Conservation (phyloP, 2,888 invertebrate species). For the Beris chalybata region DNA sequence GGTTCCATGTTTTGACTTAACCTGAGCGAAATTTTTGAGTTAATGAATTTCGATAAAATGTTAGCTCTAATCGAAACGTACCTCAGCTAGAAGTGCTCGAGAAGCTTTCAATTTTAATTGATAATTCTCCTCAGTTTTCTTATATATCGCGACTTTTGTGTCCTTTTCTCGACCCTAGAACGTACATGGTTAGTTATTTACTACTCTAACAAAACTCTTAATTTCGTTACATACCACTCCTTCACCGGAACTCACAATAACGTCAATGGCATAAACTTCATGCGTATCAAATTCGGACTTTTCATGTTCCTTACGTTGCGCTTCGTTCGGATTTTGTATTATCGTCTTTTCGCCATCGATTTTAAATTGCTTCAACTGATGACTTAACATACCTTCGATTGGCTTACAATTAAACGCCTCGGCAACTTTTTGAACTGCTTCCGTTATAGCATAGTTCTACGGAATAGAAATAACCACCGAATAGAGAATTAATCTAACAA, state of each 20-base stretch:
- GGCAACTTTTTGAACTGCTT: slow-evolving; percentile 89
- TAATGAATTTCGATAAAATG: neutral
- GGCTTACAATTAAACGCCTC: slow-evolving; percentile 96
- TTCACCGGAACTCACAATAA: slow-evolving; percentile 94
- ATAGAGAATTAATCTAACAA: neutral
- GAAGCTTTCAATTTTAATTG: slow-evolving; percentile 97
- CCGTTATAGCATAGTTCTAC: slow-evolving; percentile 87
- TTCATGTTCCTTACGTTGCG: slow-evolving; percentile 95
- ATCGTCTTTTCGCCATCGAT: slow-evolving; percentile 98
- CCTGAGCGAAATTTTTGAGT: slow-evolving; percentile 52
- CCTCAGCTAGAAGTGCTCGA: slow-evolving; percentile 85
- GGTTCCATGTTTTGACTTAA: slow-evolving; percentile 86
- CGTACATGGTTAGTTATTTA: slow-evolving; percentile 1
- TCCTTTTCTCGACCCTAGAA: slow-evolving; percentile 84
- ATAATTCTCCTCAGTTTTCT: slow-evolving; percentile 97
- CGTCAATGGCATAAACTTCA: slow-evolving; percentile 98
- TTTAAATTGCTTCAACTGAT: slow-evolving; percentile 93
- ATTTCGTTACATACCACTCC: slow-evolving; percentile 69
- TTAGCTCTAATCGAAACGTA: slow-evolving; percentile 45
- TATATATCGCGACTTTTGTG: slow-evolving; percentile 94
- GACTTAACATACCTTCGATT: slow-evolving; percentile 93
- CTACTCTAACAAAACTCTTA: neutral
- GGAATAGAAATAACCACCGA: neutral
- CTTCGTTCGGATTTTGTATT: slow-evolving; percentile 96
- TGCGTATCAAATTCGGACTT: slow-evolving; percentile 93